phyloP scores from a whole-genome alignment of 2,113 vertebrate species.

The Meriones unguiculatus region DNA sequence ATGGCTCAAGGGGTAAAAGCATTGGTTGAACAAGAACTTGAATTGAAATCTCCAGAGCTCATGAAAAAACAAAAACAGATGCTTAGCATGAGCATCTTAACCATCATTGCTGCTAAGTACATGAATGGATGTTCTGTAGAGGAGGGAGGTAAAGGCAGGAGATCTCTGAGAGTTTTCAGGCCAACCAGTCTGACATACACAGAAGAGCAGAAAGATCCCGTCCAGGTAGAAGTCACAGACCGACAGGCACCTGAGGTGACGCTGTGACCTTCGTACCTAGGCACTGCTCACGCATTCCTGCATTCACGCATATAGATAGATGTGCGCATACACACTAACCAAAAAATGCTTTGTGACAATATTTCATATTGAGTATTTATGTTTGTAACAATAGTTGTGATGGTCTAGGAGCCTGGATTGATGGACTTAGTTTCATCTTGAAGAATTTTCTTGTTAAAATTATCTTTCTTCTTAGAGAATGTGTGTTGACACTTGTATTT shows the following conservation, averaged over 20 bases:
- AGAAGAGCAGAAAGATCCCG: not conserved
- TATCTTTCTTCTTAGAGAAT: not conserved
- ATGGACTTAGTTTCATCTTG: not conserved
- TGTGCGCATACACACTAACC: not conserved
- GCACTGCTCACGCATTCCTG: too few species aligned
- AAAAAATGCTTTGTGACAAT: not conserved
- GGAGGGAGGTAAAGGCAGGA: not conserved
- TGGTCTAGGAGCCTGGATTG: not conserved
- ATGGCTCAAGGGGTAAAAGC: not conserved
- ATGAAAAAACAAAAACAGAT: not conserved
- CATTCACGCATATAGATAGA: not conserved
- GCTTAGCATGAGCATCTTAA: not conserved
- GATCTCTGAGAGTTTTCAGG: not conserved
- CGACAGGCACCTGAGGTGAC: not conserved
- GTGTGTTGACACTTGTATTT: not conserved
- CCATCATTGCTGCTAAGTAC: too few species aligned
- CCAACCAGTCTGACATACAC: not conserved
- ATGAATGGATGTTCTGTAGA: too few species aligned
- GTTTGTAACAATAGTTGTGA: not conserved
- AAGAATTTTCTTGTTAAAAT: not conserved
- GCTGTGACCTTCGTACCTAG: not conserved
- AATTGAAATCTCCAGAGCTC: not conserved
- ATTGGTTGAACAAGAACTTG: not conserved
- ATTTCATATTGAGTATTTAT: not conserved
- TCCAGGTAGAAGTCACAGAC: not conserved